These are phyloP conservation scores for Coracopsis vasa DNA, from an alignment of 2,113 vertebrate species.

Conservation along the genomic window DNA sequence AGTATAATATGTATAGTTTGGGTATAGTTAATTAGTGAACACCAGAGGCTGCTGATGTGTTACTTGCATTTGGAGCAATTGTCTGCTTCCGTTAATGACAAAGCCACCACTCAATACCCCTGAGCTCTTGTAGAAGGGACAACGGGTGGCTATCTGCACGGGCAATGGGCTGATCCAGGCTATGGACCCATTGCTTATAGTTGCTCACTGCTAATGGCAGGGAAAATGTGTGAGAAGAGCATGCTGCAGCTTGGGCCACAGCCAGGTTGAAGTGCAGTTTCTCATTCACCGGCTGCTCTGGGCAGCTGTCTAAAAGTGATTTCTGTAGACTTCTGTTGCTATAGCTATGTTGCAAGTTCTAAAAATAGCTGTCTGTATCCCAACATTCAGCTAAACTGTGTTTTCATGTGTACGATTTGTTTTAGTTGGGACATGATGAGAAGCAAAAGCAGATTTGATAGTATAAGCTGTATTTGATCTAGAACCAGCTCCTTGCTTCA, in stretches of 20 bases:
- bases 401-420: background rate
- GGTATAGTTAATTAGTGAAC: background rate
- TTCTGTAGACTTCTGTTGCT: background rate
- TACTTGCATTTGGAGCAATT: background rate
- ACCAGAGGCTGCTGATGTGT: background rate
- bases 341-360: background rate
- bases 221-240: background rate
- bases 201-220: fast-evolving
- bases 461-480: background rate
- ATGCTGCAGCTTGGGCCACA: background rate
- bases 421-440: background rate
- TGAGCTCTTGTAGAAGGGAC: background rate
- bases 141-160: background rate
- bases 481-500: background rate
- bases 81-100: background rate
- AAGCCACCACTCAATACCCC: background rate
- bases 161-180: background rate
- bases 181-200: background rate
- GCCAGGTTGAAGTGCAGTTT: background rate
- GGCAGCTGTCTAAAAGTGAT: background rate
- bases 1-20: background rate
- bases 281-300: background rate
- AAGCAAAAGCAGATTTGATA: background rate
- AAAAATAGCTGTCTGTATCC: background rate
- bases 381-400: background rate